Conservation (phyloP, 2,113 vertebrate species). For the Cebus imitator region DNA sequence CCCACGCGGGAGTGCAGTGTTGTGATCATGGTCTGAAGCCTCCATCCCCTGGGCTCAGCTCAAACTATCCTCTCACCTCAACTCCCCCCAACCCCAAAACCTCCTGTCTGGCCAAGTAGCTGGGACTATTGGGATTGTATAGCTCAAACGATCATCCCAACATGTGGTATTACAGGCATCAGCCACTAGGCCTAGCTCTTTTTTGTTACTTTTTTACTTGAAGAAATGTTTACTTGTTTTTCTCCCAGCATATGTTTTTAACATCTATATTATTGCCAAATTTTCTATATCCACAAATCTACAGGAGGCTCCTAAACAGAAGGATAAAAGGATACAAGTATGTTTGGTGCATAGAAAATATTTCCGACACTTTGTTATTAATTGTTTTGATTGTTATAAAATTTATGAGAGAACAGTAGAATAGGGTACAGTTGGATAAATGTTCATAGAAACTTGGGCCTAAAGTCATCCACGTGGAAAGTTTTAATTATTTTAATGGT, state of each 20-base stretch:
- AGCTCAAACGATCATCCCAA: no score
- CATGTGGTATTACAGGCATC: no score
- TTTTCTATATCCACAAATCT: background rate
- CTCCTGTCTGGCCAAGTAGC: no score
- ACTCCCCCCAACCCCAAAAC: no score
- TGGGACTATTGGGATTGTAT: no score
- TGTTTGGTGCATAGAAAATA: background rate
- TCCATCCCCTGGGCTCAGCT: no score
- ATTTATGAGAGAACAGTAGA: background rate
- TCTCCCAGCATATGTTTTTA: background rate
- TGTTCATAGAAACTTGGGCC: background rate
- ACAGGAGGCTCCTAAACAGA: background rate
- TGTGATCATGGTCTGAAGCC: no score
- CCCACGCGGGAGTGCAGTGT: no score
- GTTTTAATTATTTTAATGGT: background rate
- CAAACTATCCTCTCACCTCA: no score
- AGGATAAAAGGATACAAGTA: background rate
- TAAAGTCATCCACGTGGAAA: background rate
- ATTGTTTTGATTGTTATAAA: background rate
- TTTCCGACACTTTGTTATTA: constrained; percentile 29
- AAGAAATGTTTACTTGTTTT: background rate
- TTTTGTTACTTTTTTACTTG: background rate
- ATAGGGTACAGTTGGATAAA: background rate
- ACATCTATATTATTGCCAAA: background rate
- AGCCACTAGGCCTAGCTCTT: no score